Evolutionary conservation across 2,888 invertebrate genomes (phyloP), one percentile per base, ranked within the genome.

Genomic region (Amblyjoppa proteus): DNA sequence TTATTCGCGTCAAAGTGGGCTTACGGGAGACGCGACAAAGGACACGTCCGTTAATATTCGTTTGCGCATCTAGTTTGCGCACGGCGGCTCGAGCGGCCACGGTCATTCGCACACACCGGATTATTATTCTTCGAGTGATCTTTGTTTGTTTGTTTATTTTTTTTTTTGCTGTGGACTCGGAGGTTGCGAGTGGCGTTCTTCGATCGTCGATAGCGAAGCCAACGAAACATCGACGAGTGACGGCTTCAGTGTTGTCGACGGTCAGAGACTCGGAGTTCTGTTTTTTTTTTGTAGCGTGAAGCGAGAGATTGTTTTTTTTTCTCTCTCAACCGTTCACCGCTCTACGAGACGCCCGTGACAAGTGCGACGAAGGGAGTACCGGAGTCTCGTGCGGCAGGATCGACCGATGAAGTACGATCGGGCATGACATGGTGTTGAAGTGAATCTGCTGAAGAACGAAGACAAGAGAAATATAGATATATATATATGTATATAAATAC

Each of bases 101-200:
- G 64, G n/a, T 6, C 20, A 41, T 41, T 68, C 25, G n/a, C 20
- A 20, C 9, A 56, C 16, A 13, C 31, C 56, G 73, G 73, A 73
- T 73, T 73, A 49, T 28, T 56, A 61, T 45, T 41, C 66, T 11
- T 31, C 16, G 56, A 66, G 13, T 49, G 77, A 75, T 49, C 6
- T 41, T 79, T 16, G 45, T 49, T 41, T 41, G 41, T 45, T 49
- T 41, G 41, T 41, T 61, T n/a, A n/a, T n/a, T n/a, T n/a, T 68
- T 68, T 58, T 45, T 56, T 68, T 51, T 28, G 69, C 61, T 28
- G 69, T 66, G 82, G 31, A 38, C 20, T 64, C 70, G 71, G 53
- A 31, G 64, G 3, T 66, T 45, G 64, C 76, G 64, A 28, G n/a
- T 41, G 7, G 41, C 82, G 38, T 16, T 16, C 4, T 49, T 20